phyloP scores from a whole-genome alignment of 1,140 invertebrate species.

The Diploscapter pachys region DNA sequence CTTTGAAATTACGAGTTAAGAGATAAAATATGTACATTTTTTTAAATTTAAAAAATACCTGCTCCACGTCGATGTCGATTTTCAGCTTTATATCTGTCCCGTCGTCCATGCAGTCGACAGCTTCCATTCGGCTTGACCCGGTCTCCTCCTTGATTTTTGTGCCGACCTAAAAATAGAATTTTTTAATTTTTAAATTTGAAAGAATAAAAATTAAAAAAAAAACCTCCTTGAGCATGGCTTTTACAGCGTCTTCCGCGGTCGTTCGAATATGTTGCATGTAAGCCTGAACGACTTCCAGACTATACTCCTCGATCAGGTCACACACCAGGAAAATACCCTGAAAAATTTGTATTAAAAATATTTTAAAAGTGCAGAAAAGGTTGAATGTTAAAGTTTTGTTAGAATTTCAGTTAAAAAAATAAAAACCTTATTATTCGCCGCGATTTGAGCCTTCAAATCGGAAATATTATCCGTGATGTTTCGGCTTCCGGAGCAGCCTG shows the following conservation, averaged over 20 bases:
- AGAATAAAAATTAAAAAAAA: constrained; percentile 55
- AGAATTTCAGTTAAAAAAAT: background rate
- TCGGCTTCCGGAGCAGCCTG: constrained; percentile 64
- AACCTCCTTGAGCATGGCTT: constrained; percentile 80
- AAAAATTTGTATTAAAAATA: too few relatives aligned
- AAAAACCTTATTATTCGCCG: constrained; percentile 75
- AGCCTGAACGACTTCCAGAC: constrained; percentile 85
- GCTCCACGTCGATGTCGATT: constrained; percentile 73
- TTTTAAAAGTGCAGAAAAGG: too few relatives aligned
- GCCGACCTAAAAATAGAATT: constrained; percentile 13
- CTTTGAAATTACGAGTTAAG: too few relatives aligned
- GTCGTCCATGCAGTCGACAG: constrained; percentile 88
- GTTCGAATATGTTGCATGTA: constrained; percentile 93
- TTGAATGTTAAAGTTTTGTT: too few relatives aligned
- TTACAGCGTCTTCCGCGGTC: constrained; percentile 88
- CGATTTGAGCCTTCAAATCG: constrained; percentile 92
- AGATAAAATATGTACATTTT: too few relatives aligned
- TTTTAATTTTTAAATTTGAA: background rate
- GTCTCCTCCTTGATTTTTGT: constrained; percentile 53
- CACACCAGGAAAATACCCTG: constrained; percentile 75
- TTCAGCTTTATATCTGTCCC: constrained; percentile 80
- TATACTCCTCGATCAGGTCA: constrained; percentile 85
- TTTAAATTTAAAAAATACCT: constrained; percentile 53
- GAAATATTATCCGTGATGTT: constrained; percentile 90
- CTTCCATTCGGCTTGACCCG: constrained; percentile 61